Evolutionary conservation across 2,113 vertebrate genomes (phyloP).

Genomic region (Caranx ignobilis): DNA sequence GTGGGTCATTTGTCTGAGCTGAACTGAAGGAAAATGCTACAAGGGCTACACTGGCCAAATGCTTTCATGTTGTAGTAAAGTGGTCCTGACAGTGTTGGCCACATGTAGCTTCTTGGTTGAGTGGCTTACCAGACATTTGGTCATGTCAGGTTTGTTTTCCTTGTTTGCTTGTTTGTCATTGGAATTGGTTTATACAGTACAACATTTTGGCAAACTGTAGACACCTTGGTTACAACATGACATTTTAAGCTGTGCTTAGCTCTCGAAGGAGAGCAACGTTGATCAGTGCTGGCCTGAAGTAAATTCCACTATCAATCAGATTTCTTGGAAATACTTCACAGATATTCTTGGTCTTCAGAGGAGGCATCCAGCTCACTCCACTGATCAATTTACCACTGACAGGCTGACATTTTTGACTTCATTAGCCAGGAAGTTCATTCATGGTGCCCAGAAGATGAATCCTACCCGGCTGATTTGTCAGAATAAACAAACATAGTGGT

Average conservation of each 20-base stretch:
- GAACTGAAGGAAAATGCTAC: background rate
- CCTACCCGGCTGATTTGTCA: too few relatives aligned
- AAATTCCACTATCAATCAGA: background rate
- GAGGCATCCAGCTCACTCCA: too few relatives aligned
- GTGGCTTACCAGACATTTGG: background rate
- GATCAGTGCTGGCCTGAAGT: background rate
- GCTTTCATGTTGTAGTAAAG: slow-evolving; percentile 3
- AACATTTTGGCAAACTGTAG: too few relatives aligned
- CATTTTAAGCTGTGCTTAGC: background rate
- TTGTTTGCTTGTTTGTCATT: background rate
- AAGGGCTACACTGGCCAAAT: background rate
- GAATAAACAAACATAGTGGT: too few relatives aligned
- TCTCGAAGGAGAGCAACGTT: background rate
- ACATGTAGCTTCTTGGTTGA: slow-evolving; percentile 16
- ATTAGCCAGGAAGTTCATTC: too few relatives aligned
- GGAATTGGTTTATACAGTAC: too few relatives aligned
- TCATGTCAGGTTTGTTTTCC: background rate
- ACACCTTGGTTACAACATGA: background rate
- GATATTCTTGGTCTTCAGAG: too few relatives aligned
- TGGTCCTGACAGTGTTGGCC: slow-evolving; percentile 10
- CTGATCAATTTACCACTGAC: too few relatives aligned
- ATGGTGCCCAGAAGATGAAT: too few relatives aligned
- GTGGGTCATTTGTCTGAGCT: background rate
- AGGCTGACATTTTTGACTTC: too few relatives aligned
- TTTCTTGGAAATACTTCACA: too few relatives aligned